Evolutionary conservation across 2,888 invertebrate genomes (phyloP).

Genomic region (Drosophila anceps): DNA sequence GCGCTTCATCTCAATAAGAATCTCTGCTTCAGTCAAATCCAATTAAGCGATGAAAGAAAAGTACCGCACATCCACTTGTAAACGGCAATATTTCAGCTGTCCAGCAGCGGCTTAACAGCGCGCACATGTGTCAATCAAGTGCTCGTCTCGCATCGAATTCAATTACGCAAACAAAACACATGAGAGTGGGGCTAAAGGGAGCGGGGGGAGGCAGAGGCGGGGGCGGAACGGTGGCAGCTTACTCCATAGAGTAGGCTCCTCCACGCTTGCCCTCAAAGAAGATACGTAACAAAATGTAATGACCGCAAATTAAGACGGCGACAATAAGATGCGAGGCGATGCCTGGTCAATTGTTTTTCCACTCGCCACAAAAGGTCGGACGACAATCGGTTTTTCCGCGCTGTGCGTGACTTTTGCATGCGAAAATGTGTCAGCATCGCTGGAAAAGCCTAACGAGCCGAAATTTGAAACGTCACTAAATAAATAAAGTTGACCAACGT

Average conservation of each 20-base stretch:
- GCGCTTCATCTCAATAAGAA: constrained; percentile 10
- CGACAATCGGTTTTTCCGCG: constrained; percentile 30
- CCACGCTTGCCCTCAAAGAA: constrained; percentile 22
- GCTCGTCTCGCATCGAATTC: constrained; percentile 26
- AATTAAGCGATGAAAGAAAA: neutral
- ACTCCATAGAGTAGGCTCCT: constrained; percentile 28
- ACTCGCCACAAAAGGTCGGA: constrained; percentile 59
- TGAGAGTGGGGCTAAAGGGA: neutral
- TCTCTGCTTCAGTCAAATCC: neutral
- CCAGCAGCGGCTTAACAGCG: constrained; percentile 1
- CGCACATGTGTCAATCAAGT: constrained; percentile 38
- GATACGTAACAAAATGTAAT: constrained; percentile 52
- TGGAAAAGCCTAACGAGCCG: constrained; percentile 27
- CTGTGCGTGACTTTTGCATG: constrained; percentile 60
- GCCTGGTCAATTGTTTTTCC: constrained; percentile 31
- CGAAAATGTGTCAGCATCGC: constrained; percentile 54
- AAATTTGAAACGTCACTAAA: constrained; percentile 23
- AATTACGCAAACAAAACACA: constrained; percentile 40
- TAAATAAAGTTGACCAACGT: constrained; percentile 20
- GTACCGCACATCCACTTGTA: neutral
- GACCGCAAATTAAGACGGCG: constrained; percentile 55
- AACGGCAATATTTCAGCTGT: constrained; percentile 16
- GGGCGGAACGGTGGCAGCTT: neutral
- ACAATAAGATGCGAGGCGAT: constrained; percentile 34
- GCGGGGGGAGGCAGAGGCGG: neutral